Conservation (phyloP, 2,797 vertebrate species). For the Esox lucius region DNA sequence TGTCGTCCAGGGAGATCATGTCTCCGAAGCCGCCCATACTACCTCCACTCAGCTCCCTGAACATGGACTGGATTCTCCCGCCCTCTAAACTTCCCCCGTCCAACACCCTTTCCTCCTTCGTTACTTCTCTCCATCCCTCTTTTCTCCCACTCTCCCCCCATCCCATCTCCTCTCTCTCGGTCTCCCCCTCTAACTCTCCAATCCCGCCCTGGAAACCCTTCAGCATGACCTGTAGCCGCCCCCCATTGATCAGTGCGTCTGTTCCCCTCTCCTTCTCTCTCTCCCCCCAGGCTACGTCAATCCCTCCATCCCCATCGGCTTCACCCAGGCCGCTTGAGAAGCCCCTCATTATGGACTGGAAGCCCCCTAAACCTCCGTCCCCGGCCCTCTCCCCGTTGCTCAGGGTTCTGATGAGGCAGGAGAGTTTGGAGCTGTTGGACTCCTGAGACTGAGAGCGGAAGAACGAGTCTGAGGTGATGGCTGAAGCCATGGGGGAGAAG, state of each 20-base stretch:
- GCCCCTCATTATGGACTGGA: conserved; percentile 65
- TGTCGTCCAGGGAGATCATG: conserved; percentile 81
- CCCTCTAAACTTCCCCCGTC: conserved; percentile 80
- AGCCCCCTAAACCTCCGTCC: conserved; percentile 40
- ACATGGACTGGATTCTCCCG: conserved; percentile 86
- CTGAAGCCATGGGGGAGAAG: conserved; percentile 87
- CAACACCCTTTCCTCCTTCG: conserved; percentile 42
- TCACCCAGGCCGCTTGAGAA: conserved; percentile 63
- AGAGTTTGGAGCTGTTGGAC: conserved; percentile 89
- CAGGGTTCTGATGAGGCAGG: conserved; percentile 69
- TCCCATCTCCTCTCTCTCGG: conserved; percentile 50
- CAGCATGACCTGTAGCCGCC: conserved; percentile 68
- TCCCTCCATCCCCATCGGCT: conserved; percentile 58
- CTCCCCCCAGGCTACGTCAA: conserved; percentile 51
- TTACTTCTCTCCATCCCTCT: conserved; percentile 30
- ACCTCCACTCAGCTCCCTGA: conserved; percentile 67
- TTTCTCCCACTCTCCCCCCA: conserved; percentile 65
- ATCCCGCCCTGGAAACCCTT: conserved; percentile 65
- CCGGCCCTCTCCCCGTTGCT: conserved; percentile 65
- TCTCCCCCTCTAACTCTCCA: conserved; percentile 65
- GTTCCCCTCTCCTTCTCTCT: conserved; percentile 49
- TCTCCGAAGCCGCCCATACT: conserved; percentile 85
- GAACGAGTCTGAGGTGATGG: conserved; percentile 89
- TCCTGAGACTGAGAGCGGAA: conserved; percentile 98
- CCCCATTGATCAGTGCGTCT: conserved; percentile 26